These are phyloP conservation scores for Solenopsis fugax DNA, from an alignment of 1,140 invertebrate genomes.

Conservation along the genomic window DNA sequence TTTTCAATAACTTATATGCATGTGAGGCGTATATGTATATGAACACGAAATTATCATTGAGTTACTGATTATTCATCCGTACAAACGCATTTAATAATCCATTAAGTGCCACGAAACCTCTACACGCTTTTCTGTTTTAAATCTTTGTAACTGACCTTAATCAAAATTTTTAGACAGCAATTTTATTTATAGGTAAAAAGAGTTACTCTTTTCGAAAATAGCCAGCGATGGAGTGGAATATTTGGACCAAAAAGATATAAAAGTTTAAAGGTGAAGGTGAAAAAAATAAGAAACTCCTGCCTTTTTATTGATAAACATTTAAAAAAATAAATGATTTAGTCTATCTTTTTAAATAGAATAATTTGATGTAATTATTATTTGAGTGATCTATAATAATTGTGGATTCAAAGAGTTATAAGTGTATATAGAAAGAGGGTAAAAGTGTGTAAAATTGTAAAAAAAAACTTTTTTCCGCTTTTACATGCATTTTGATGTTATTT, in stretches of 20 bases:
- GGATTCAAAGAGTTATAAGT: no score
- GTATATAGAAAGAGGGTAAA: no score
- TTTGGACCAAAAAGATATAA: neutral
- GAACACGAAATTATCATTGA: neutral
- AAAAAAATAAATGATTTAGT: neutral
- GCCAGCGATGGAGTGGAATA: neutral
- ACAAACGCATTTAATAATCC: neutral
- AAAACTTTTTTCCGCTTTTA: no score
- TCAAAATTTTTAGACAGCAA: neutral
- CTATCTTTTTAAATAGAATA: neutral
- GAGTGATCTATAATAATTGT: neutral
- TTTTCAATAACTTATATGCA: neutral
- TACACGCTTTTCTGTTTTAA: neutral
- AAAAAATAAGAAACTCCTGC: neutral
- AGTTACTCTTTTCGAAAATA: neutral
- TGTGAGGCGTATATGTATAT: neutral
- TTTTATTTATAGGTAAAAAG: neutral
- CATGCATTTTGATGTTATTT: no score
- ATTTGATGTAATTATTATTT: neutral
- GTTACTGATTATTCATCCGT: neutral
- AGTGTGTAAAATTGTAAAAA: no score
- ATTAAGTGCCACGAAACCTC: neutral
- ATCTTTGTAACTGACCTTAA: neutral
- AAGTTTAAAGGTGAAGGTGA: neutral
- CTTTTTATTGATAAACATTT: neutral